These are phyloP conservation scores for Cabera pusaria DNA, from an alignment of 2,888 invertebrate species.

Conservation along the genomic window DNA sequence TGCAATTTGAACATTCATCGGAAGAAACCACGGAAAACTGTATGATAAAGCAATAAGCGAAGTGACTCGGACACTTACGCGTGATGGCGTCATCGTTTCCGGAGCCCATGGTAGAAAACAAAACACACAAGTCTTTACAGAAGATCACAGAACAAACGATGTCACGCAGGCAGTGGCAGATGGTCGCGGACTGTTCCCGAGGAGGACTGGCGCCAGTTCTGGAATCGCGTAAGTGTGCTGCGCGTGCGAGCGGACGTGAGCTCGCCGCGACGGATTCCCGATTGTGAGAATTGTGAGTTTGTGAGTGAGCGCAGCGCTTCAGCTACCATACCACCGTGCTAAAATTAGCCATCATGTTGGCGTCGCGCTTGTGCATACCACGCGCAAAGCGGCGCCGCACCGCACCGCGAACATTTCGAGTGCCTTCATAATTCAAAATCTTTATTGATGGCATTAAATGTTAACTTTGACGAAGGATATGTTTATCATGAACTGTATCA, in stretches of 20 bases:
- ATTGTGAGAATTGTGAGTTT: too few relatives aligned
- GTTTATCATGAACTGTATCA: too few relatives aligned
- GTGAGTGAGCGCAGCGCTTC: conserved; percentile 29
- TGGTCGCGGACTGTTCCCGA: not conserved
- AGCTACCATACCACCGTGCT: conserved; percentile 43
- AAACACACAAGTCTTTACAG: not conserved
- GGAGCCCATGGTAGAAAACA: conserved; percentile 57
- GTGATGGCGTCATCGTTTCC: conserved; percentile 54
- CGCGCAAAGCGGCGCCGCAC: conserved; percentile 12
- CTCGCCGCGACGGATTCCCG: conserved; percentile 49
- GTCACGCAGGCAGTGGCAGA: too few relatives aligned
- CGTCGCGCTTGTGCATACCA: conserved; percentile 29
- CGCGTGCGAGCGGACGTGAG: conserved; percentile 51
- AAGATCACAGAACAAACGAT: conserved; percentile 1
- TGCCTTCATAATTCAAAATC: conserved; percentile 23
- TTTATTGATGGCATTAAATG: conserved; percentile 29
- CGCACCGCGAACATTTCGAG: conserved; percentile 25
- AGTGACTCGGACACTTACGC: conserved; percentile 57
- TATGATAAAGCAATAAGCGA: too few relatives aligned
- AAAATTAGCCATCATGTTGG: conserved; percentile 65
- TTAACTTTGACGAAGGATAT: too few relatives aligned
- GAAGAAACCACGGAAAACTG: too few relatives aligned
- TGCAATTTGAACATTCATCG: too few relatives aligned
- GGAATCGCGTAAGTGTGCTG: conserved; percentile 13
- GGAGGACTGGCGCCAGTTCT: not conserved